Conservation (phyloP, 2,888 invertebrate species). For the Nemotelus pantherinus region DNA sequence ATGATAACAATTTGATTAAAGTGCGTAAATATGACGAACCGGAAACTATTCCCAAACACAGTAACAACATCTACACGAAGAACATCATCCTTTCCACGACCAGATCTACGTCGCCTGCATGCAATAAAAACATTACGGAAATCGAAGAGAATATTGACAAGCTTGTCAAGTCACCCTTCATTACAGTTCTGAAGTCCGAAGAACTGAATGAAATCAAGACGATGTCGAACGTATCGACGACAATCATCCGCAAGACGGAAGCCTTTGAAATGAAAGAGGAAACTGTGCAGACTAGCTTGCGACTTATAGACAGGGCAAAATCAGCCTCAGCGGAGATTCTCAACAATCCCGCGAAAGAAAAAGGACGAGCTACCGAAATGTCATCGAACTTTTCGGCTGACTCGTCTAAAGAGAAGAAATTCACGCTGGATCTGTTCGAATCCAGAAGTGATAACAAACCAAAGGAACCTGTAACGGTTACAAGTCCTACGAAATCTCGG, state of each 20-base stretch:
- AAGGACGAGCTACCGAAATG: not conserved
- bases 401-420: not conserved
- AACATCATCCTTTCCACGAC: conserved; percentile 55
- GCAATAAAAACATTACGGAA: conserved; percentile 58
- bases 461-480: not conserved
- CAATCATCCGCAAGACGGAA: conserved; percentile 14
- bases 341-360: not conserved
- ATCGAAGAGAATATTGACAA: conserved; percentile 63
- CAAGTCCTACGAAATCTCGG: conserved; percentile 54
- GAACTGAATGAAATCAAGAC: not conserved
- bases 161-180: conserved; percentile 61
- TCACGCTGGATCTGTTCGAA: conserved; percentile 8
- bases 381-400: not conserved
- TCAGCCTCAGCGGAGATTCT: conserved; percentile 27
- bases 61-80: conserved; percentile 54
- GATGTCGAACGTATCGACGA: conserved; percentile 13
- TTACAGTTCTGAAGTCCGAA: conserved; percentile 58
- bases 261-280: not conserved
- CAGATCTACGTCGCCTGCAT: conserved; percentile 42
- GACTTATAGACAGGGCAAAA: not conserved
- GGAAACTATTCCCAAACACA: conserved; percentile 50
- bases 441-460: conserved; percentile 9
- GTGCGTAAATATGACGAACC: conserved; percentile 46
- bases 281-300: not conserved
- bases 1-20: conserved; percentile 60